phyloP scores from a whole-genome alignment of 92 coral and sea anemone species.

The Palythoa grandiflora region DNA sequence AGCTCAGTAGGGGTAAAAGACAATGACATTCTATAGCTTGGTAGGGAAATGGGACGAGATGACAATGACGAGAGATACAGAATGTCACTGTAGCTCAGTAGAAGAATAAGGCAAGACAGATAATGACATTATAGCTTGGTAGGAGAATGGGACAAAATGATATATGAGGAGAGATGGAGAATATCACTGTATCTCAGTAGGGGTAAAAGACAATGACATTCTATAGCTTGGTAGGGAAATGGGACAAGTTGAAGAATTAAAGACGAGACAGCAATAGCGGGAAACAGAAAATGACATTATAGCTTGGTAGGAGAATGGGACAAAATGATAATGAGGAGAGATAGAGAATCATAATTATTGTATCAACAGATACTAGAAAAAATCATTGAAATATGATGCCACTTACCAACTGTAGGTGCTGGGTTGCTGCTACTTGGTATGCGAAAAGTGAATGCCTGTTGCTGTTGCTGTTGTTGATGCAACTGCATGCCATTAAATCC shows the following conservation, averaged over 20 bases:
- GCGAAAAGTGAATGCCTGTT: constrained; percentile 80
- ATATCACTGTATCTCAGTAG: neutral
- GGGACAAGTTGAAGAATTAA: neutral
- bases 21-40: neutral
- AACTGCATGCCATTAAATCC: constrained; percentile 72
- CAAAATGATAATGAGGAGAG: too few species aligned
- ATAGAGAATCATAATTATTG: too few species aligned
- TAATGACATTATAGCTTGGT: neutral
- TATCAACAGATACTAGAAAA: too few species aligned
- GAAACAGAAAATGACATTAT: neutral
- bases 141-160: too few species aligned
- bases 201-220: neutral
- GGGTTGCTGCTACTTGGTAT: constrained; percentile 61
- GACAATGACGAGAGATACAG: neutral
- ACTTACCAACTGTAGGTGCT: constrained; percentile 64
- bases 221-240: too few species aligned
- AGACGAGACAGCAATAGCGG: neutral
- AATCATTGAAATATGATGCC: neutral
- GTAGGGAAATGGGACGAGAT: neutral
- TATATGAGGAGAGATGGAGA: too few species aligned
- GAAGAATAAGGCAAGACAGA: neutral
- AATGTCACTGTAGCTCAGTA: neutral
- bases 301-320: neutral
- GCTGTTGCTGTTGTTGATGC: constrained; percentile 76
- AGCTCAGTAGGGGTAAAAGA: neutral